Evolutionary conservation across 92 coral and sea anemone genomes (phyloP), one percentile per base, ranked within the genome.

Genomic region (Zoanthus sociatus): DNA sequence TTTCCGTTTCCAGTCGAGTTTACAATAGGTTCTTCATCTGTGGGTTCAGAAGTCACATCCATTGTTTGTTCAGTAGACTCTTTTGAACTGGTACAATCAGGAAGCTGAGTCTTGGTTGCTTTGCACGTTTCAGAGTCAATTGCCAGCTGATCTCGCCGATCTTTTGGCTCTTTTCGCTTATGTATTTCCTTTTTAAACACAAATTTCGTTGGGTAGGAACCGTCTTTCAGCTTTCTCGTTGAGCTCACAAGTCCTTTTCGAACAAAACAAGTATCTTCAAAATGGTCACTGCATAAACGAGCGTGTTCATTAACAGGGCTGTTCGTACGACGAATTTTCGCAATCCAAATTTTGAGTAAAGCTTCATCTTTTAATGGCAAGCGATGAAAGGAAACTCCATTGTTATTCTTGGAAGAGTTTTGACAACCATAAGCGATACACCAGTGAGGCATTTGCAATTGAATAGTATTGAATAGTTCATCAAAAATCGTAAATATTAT

Each of bases 221-320:
- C 81, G 30, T 26, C 16, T 42, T 66, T 26, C 82, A 84, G 56
- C 55, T 51, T 84, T 37, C 37, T 71, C 33, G 10, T 48, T 37
- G 77, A 67, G 73, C 77, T 61, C 26, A 17, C 61, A 21, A 58
- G 37, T n/a, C 46, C 48, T 84, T 42, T 20, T 61, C 26, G 69
- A 37, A 16, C 47, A 50, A 84, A 8, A 53, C 82, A 84, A n/a
- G 81, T 44, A 17, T 37, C 31, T 42, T 89, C 92, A 86, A 92
- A 92, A 70, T 86, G 91, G 21, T 92, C 92, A 60, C 94, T 83
- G 79, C 89, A 89, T 47, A 90, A 69, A 74, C 94, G 82, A 17
- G 86, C 85, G 87, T 89, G 90, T 47, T 89, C 90, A 67, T 86
- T 89, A 4, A 89, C 72, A 48, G 90, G 92, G 66, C 54, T 89